phyloP scores from a whole-genome alignment of 2,797 vertebrate species.

The Mormyrus proboscirostris region DNA sequence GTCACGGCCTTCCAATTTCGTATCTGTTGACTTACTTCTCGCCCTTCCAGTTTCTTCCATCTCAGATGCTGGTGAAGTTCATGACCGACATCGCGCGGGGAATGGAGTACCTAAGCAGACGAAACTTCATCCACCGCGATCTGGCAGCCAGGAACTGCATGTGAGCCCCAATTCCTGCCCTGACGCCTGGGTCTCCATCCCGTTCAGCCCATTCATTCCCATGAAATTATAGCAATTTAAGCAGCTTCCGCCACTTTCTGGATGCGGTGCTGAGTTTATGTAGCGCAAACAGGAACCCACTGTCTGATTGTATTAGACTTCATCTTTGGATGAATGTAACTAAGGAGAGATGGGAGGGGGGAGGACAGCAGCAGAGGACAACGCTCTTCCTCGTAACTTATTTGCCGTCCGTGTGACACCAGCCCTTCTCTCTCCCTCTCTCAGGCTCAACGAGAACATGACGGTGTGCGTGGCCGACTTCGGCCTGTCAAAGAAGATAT shows the following conservation, averaged over 20 bases:
- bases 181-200: not conserved
- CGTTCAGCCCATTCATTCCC: not conserved
- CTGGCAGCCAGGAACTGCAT: constrained; percentile 89
- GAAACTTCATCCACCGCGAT: constrained; percentile 86
- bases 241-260: not conserved
- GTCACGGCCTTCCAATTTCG: not conserved
- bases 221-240: not conserved
- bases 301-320: not conserved
- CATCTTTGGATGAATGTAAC: not conserved
- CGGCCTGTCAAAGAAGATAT: constrained; percentile 89
- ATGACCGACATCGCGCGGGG: constrained; percentile 85
- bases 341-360: not conserved
- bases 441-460: constrained; percentile 89
- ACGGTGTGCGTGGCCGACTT: constrained; percentile 88
- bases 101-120: constrained; percentile 83
- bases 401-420: not conserved
- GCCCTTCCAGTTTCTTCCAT: constrained; percentile 70
- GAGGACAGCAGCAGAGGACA: not conserved
- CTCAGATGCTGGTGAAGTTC: constrained; percentile 84
- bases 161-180: constrained; percentile 53
- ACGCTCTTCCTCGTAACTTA: not conserved
- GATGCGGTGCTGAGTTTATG: not conserved
- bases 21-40: not conserved
- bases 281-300: not conserved
- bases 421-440: not conserved